phyloP scores from a whole-genome alignment of 2,888 invertebrate species.

The Drosophila buzzatii region DNA sequence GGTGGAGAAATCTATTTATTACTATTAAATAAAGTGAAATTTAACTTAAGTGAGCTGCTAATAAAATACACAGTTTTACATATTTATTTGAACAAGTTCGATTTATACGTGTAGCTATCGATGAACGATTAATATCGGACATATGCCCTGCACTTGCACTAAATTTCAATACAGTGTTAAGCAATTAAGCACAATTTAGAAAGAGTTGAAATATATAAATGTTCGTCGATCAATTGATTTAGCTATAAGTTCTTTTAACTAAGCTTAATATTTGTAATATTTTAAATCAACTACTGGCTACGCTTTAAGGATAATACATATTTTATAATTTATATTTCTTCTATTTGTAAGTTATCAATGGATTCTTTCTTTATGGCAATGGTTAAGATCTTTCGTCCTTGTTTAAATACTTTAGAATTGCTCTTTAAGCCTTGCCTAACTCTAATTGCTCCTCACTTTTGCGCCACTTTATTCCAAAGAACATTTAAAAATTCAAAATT shows the following conservation, averaged over 20 bases:
- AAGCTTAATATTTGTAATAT: background rate
- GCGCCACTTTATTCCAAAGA: background rate
- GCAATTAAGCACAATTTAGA: background rate
- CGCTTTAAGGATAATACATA: background rate
- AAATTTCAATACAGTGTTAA: background rate
- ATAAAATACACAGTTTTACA: slow-evolving; percentile 25
- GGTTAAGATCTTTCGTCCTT: background rate
- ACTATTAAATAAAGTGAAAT: slow-evolving; percentile 51
- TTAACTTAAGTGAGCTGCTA: slow-evolving; percentile 46
- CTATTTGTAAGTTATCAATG: background rate
- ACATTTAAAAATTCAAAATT: background rate
- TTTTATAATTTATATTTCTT: background rate
- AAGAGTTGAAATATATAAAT: background rate
- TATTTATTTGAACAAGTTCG: slow-evolving; percentile 44
- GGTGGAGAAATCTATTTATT: slow-evolving; percentile 49
- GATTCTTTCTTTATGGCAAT: background rate
- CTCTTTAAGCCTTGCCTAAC: background rate
- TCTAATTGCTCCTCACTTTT: background rate
- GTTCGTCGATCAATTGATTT: background rate
- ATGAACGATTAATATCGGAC: slow-evolving; percentile 16
- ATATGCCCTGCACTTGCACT: slow-evolving; percentile 8
- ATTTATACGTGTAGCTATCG: slow-evolving; percentile 31
- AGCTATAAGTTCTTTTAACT: background rate
- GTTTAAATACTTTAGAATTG: background rate
- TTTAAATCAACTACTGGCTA: background rate